These are phyloP conservation scores for Oreonectes daqikongensis DNA, from an alignment of 2,797 vertebrate species.

Conservation along the genomic window DNA sequence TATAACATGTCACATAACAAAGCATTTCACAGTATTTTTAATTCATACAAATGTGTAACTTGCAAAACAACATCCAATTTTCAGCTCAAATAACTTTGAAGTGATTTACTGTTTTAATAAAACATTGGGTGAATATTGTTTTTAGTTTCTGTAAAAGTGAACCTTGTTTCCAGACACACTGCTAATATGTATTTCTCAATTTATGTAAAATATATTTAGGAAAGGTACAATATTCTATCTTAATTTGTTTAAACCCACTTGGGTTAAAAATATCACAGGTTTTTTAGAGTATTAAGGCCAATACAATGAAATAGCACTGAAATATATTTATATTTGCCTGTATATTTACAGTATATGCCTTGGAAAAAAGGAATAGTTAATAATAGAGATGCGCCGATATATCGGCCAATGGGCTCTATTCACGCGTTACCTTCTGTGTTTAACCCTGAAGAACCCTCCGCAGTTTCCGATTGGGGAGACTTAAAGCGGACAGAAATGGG, in stretches of 20 bases:
- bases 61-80: not conserved
- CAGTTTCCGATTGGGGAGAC: no score
- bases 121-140: not conserved
- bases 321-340: no score
- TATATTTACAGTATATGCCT: no score
- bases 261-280: no score
- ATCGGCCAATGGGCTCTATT: no score
- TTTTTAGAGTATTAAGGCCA: not conserved
- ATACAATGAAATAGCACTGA: not conserved
- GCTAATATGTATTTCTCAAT: not conserved
- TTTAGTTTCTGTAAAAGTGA: not conserved
- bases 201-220: not conserved
- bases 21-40: slow-evolving; percentile 5
- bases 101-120: slow-evolving; percentile 16
- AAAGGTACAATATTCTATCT: no score
- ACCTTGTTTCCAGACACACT: slow-evolving; percentile 1
- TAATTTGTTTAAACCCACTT: no score
- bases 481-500: no score
- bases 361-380: not conserved
- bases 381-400: no score
- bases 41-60: not conserved
- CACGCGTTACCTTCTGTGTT: no score
- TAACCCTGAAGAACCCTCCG: no score
- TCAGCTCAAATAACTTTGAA: not conserved
- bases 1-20: not conserved